Base-by-base conservation (phyloP, 2,888 invertebrate genomes). In the Notocelia uddmanniana region DNA sequence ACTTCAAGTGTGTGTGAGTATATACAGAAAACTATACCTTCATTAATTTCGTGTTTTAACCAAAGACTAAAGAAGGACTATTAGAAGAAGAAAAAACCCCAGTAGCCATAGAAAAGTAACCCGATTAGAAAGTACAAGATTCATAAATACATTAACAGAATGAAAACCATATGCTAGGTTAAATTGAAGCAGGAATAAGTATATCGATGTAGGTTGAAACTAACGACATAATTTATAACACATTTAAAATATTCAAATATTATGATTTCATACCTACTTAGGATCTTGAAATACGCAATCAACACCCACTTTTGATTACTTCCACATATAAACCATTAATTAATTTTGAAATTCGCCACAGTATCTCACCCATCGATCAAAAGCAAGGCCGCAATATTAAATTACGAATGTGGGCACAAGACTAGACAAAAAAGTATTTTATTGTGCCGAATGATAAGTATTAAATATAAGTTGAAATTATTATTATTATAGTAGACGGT, bases 311-410 rank as follows among this genome's bases (percentile, higher is more conserved):
- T 69, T 72, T 69, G 68, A 68, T 67, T 74, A 73, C 73, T 69
- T 73, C 69, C 64, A 69, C 66, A 70, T 58, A 48, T 64, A 73
- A 58, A 41, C 60, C 58, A 63, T 68, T 73, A 74, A 78, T 79
- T 77, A 77, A 81, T 81, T 80, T 73, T 55, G 78, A 78, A 81
- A 80, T 81, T 82, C 81, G 83, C 83, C 81, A 63, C 69, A 70
- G 59, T 71, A 75, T 74, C 78, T 71, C 78, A 79, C 78, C 76
- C 78, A 78, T 79, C 76, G 73, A 73, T 76, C 68, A 77, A 75
- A 66, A 76, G 79, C 81, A 83, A 84, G 84, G 82, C 68, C 78
- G 68, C 41, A 18, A 67, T 67, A 71, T 71, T 67, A 67, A 71
- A 71, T 71, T 71, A 71, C 71, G 67, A 71, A 67, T 67, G 71